phyloP scores from a whole-genome alignment of 53 echinoderm and acorn worm species.

The Zoroaster sp. region DNA sequence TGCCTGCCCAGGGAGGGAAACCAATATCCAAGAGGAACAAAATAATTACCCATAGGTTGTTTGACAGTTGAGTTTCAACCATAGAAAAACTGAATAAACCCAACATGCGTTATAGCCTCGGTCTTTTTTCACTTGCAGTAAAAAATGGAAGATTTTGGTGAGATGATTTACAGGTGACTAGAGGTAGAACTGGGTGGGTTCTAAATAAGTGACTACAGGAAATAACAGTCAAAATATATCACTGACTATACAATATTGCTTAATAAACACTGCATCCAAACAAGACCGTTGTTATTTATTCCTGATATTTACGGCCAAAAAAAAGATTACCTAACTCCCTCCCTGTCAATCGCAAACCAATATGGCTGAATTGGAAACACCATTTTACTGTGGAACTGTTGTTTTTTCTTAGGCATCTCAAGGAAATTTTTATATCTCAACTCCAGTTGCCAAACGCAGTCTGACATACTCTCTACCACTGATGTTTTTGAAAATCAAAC shows the following conservation, averaged over 20 bases:
- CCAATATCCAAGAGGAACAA: neutral
- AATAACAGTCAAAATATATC: neutral
- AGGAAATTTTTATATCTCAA: neutral
- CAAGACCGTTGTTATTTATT: neutral
- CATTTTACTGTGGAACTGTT: neutral
- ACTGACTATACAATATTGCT: slow-evolving; percentile 17
- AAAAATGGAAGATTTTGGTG: slow-evolving; percentile 1
- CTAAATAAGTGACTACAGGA: neutral
- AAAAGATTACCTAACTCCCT: neutral
- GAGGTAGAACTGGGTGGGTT: slow-evolving; percentile 24
- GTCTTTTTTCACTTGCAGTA: neutral
- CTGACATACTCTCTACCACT: neutral
- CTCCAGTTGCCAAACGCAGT: neutral
- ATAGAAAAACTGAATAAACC: neutral
- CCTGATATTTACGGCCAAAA: neutral
- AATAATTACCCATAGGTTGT: neutral
- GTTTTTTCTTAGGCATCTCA: neutral
- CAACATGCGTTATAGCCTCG: neutral
- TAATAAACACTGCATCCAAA: slow-evolving; percentile 24
- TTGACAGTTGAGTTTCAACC: neutral
- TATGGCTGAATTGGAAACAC: slow-evolving; percentile 35
- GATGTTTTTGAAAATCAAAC: too few species aligned
- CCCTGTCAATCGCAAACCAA: neutral
- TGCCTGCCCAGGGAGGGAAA: neutral
- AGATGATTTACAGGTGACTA: neutral